Evolutionary conservation across 2,113 vertebrate species (phyloP).

Genomic region (Lasiurus cinereus): DNA sequence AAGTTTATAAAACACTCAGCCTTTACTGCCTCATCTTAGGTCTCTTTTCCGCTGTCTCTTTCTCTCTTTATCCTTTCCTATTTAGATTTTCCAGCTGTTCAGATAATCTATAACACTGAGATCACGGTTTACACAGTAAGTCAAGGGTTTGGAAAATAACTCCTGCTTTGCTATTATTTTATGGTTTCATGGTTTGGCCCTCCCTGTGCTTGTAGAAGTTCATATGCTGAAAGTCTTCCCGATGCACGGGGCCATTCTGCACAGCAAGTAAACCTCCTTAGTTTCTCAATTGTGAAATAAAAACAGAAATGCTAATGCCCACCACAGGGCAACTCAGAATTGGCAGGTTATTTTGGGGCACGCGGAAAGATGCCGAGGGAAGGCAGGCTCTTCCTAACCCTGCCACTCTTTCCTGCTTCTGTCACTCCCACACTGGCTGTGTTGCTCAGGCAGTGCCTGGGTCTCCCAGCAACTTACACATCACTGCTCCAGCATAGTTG

Average conservation of each 20-base stretch:
- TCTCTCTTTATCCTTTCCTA: not conserved
- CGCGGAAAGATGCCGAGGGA: not conserved
- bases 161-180: conserved; percentile 31
- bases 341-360: not conserved
- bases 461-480: not conserved
- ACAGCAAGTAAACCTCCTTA: conserved; percentile 24
- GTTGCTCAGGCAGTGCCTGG: not conserved
- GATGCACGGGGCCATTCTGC: not conserved
- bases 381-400: not conserved
- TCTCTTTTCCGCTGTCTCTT: not conserved
- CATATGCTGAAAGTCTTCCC: not conserved
- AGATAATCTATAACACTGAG: not conserved
- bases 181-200: not conserved
- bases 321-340: not conserved
- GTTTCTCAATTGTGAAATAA: conserved; percentile 46
- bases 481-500: conserved; percentile 50
- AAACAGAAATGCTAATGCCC: not conserved
- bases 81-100: not conserved
- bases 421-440: not conserved
- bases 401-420: not conserved
- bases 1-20: not conserved
- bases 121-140: not conserved
- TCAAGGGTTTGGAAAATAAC: not conserved
- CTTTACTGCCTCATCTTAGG: not conserved
- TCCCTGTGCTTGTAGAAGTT: not conserved